These are phyloP conservation scores for Drosophila eohydei DNA, from an alignment of 2,888 invertebrate genomes.

Conservation along the genomic window DNA sequence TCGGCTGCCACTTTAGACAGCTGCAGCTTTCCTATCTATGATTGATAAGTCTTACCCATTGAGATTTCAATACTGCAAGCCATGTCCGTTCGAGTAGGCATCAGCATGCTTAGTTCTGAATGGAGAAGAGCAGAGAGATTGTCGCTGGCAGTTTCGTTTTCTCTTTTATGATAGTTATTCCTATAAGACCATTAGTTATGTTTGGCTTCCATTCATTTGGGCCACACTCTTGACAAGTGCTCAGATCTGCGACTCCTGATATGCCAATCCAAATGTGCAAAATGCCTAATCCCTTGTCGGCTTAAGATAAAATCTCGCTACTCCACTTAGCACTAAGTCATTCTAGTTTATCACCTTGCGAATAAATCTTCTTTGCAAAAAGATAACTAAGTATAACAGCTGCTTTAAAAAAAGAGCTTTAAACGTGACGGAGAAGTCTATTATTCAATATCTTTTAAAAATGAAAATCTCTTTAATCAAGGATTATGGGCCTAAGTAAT, in stretches of 20 bases:
- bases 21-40: constrained; percentile 53
- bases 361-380: constrained; percentile 26
- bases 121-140: constrained; percentile 9
- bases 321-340: constrained; percentile 51
- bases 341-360: constrained; percentile 37
- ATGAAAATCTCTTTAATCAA: background rate
- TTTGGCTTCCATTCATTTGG: constrained; percentile 17
- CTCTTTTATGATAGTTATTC: constrained; percentile 2
- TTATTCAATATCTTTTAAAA: background rate
- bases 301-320: constrained; percentile 53
- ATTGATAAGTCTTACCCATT: constrained; percentile 74
- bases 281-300: constrained; percentile 65
- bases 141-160: background rate
- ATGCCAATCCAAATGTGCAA: constrained; percentile 59
- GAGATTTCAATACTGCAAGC: constrained; percentile 42
- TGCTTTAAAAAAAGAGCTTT: background rate
- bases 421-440: background rate
- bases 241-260: constrained; percentile 55
- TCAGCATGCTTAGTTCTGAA: constrained; percentile 25
- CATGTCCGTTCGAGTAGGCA: constrained; percentile 12
- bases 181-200: constrained; percentile 40
- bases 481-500: background rate
- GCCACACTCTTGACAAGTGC: constrained; percentile 31
- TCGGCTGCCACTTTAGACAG: constrained; percentile 38
- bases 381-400: constrained; percentile 10